Percentiles rank a stretch among this genome's conserved stretches.
These are phyloP conservation scores for Euthynnus affinis DNA, from an alignment of 2,797 vertebrate genomes.

Conservation along the genomic window DNA sequence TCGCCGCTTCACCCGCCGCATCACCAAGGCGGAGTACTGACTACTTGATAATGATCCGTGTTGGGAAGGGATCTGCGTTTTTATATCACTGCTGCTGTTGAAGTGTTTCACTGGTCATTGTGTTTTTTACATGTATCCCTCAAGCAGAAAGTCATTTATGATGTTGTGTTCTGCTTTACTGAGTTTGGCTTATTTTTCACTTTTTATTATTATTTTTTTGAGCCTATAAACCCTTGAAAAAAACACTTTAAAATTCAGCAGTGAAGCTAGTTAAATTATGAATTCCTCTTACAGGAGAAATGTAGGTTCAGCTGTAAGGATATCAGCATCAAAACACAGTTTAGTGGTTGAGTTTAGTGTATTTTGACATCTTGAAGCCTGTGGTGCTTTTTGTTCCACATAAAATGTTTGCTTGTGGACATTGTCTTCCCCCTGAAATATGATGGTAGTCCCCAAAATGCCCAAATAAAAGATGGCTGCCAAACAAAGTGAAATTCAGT, in stretches of 20 bases:
- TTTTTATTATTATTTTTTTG: no score
- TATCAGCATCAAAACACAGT: background rate
- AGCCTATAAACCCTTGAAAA: background rate
- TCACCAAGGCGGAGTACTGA: constrained; percentile 20
- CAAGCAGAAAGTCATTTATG: background rate
- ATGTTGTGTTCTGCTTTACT: background rate
- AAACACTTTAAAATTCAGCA: background rate
- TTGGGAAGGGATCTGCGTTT: constrained; percentile 27
- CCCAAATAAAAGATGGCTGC: constrained; percentile 36
- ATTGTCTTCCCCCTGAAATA: constrained; percentile 25
- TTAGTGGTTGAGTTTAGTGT: background rate
- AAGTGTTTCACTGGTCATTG: background rate
- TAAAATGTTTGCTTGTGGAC: constrained; percentile 37
- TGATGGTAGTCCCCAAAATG: constrained; percentile 23
- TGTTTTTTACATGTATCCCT: background rate
- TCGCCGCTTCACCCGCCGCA: constrained; percentile 20
- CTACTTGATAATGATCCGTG: constrained; percentile 39
- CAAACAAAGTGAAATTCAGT: constrained; percentile 26
- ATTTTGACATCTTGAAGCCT: constrained; percentile 3
- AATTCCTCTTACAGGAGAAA: constrained; percentile 24
- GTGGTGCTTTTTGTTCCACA: constrained; percentile 31
- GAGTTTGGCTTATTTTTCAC: background rate
- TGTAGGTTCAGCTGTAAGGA: constrained; percentile 8
- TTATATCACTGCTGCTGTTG: constrained; percentile 7
- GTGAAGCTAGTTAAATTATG: constrained; percentile 15